Evolutionary conservation across 2,888 invertebrate genomes (phyloP).

Genomic region (Eristalinus aeneus): DNA sequence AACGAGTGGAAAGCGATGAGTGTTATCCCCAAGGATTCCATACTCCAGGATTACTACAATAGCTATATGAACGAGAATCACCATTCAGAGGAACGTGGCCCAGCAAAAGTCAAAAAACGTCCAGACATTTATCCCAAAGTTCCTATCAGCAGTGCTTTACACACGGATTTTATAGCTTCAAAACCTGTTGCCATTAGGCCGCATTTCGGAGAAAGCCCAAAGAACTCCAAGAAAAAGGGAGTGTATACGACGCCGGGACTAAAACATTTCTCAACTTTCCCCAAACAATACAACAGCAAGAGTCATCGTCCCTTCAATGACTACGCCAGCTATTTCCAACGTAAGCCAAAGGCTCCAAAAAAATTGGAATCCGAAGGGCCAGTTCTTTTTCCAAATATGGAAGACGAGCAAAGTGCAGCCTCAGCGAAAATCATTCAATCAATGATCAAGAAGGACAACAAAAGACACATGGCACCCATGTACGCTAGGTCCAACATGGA

Average conservation of each 20-base stretch:
- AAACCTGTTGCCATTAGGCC: conserved; percentile 66
- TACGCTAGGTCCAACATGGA: conserved; percentile 75
- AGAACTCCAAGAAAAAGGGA: conserved; percentile 74
- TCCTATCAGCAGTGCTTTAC: conserved; percentile 57
- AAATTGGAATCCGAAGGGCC: conserved; percentile 63
- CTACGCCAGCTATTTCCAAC: conserved; percentile 77
- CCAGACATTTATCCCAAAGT: conserved; percentile 70
- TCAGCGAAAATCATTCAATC: conserved; percentile 78
- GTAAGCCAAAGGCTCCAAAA: conserved; percentile 75
- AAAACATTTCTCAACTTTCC: conserved; percentile 79
- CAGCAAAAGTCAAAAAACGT: conserved; percentile 72
- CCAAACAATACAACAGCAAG: conserved; percentile 69
- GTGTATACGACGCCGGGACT: conserved; percentile 81
- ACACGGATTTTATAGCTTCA: conserved; percentile 74
- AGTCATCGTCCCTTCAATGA: conserved; percentile 73
- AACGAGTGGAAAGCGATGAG: conserved; percentile 78
- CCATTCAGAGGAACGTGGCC: conserved; percentile 24
- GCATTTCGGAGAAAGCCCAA: neutral
- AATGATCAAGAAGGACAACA: conserved; percentile 78
- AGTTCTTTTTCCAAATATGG: conserved; percentile 68
- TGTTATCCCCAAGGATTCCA: conserved; percentile 70
- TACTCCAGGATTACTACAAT: conserved; percentile 72
- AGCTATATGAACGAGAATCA: conserved; percentile 74
- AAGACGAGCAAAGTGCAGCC: conserved; percentile 75
- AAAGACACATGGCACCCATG: conserved; percentile 77